phyloP scores from a whole-genome alignment of 2,888 invertebrate genomes.

The Balanococcus diminutus region DNA sequence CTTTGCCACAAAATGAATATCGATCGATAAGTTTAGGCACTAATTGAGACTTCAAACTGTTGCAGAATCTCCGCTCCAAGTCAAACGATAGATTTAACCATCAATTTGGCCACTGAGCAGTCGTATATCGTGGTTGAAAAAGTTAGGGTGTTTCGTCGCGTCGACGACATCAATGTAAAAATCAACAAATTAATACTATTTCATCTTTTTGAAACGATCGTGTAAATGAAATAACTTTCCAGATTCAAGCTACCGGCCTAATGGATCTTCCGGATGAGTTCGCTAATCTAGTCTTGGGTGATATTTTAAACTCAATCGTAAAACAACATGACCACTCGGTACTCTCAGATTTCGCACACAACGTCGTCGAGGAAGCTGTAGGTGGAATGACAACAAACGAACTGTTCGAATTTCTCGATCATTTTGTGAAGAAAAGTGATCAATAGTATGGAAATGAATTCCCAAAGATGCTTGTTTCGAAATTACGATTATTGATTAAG shows the following conservation, averaged over 20 bases:
- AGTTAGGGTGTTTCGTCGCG: not conserved
- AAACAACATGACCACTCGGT: not conserved
- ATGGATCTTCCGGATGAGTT: not conserved
- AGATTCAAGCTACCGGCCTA: not conserved
- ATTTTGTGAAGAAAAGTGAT: not conserved
- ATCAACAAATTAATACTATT: not conserved
- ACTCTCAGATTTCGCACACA: not conserved
- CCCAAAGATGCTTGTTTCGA: no score
- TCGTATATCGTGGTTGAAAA: not conserved
- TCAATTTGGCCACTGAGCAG: not conserved
- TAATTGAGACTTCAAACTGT: no score
- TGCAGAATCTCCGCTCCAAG: not conserved
- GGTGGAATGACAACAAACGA: not conserved
- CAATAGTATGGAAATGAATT: not conserved
- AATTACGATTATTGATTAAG: no score
- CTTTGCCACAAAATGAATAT: no score
- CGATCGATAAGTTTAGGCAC: no score
- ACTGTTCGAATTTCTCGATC: not conserved
- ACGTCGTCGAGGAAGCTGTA: not conserved
- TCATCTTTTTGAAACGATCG: not conserved
- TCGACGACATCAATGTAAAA: not conserved
- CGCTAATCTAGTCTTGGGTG: not conserved
- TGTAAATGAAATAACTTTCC: not conserved
- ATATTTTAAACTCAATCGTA: not conserved
- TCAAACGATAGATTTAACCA: not conserved